These are phyloP conservation scores for Drosophila carrolli DNA, from an alignment of 1,140 invertebrate genomes.

Conservation along the genomic window DNA sequence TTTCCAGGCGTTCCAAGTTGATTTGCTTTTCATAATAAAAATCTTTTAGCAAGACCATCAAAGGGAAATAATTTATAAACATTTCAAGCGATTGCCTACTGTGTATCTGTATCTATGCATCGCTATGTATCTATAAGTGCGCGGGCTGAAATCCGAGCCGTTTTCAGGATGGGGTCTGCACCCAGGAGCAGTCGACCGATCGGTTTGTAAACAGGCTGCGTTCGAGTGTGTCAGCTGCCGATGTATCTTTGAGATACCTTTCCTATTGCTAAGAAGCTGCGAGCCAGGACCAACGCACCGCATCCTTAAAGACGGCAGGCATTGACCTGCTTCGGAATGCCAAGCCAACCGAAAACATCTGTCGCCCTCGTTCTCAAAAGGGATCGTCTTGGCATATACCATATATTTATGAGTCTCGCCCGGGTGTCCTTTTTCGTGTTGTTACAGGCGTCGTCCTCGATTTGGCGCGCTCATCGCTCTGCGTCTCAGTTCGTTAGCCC, in stretches of 20 bases:
- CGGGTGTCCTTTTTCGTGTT: conserved; percentile 56
- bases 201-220: conserved; percentile 58
- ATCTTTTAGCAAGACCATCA: conserved; percentile 70
- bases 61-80: conserved; percentile 52
- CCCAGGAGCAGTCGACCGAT: conserved; percentile 51
- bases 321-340: conserved; percentile 75
- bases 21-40: conserved; percentile 60
- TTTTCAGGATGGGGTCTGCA: conserved; percentile 32
- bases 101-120: conserved; percentile 26
- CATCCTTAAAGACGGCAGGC: conserved; percentile 65
- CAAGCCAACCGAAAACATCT: conserved; percentile 60
- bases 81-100: conserved; percentile 45
- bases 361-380: conserved; percentile 53
- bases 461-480: conserved; percentile 57
- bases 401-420: conserved; percentile 60
- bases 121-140: conserved; percentile 49
- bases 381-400: conserved; percentile 47
- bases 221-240: conserved; percentile 73
- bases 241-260: conserved; percentile 65
- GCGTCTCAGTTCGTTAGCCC: conserved; percentile 26
- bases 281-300: conserved; percentile 71
- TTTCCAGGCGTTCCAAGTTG: conserved; percentile 53
- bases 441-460: conserved; percentile 60
- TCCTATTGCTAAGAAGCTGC: conserved; percentile 50
- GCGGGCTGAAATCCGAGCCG: conserved; percentile 63